phyloP scores from a whole-genome alignment of 2,113 vertebrate genomes.

The mouse (Mus musculus) region DNA sequence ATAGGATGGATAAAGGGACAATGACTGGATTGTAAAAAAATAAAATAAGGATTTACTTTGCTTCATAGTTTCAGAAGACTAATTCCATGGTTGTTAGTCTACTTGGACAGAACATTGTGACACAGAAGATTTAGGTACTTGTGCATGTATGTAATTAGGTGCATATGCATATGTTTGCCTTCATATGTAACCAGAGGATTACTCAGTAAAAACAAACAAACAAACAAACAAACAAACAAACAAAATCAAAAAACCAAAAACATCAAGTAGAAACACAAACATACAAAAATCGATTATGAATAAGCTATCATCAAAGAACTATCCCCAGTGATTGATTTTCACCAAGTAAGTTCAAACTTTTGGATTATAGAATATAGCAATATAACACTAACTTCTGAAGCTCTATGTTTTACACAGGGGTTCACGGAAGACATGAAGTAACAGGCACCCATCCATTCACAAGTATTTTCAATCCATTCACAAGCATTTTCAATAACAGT shows the following conservation, averaged over 20 bases:
- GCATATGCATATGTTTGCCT: background rate
- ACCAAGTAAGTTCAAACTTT: background rate
- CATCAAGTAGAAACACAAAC: background rate
- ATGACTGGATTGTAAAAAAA: no score
- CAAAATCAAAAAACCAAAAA: background rate
- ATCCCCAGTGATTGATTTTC: background rate
- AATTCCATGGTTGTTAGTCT: background rate
- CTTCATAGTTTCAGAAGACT: background rate
- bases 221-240: no score
- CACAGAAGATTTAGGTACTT: background rate
- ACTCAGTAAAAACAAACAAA: background rate
- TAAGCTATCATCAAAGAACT: background rate
- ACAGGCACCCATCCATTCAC: background rate
- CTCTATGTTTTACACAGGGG: background rate
- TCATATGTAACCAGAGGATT: background rate
- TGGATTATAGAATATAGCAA: background rate
- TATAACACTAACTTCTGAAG: background rate
- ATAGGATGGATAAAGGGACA: no score
- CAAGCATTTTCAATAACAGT: background rate
- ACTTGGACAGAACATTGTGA: background rate
- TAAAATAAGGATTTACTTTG: background rate
- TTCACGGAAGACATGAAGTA: background rate
- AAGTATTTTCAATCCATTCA: background rate
- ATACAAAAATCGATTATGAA: background rate
- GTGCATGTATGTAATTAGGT: background rate